phyloP scores from a whole-genome alignment of 2,888 invertebrate species.

The Sceliomorpha sp. region DNA sequence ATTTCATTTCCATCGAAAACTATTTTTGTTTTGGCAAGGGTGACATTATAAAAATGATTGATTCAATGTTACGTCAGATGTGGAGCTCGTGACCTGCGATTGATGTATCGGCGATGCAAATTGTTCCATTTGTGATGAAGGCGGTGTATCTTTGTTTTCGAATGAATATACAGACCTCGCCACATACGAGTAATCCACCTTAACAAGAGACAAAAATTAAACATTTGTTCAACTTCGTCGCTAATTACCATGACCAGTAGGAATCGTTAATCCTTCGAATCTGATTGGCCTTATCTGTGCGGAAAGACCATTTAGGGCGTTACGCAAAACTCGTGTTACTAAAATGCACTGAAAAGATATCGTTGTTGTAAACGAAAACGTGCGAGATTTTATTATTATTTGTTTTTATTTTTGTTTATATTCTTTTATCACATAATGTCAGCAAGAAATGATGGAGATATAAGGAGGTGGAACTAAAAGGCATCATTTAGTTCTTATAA shows the following conservation, averaged over 20 bases:
- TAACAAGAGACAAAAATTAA: constrained; percentile 46
- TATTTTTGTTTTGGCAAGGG: too few relatives aligned
- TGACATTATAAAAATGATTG: too few relatives aligned
- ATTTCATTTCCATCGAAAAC: too few relatives aligned
- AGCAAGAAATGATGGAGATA: too few relatives aligned
- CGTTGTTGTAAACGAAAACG: not conserved
- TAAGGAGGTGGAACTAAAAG: too few relatives aligned
- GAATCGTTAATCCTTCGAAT: constrained; percentile 54
- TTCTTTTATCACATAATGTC: too few relatives aligned
- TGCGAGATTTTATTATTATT: too few relatives aligned
- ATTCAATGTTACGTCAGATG: constrained; percentile 14
- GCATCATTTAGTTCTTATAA: too few relatives aligned
- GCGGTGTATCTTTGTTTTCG: not conserved
- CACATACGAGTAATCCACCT: constrained; percentile 29
- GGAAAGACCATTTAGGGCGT: constrained; percentile 33
- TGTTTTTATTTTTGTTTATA: too few relatives aligned
- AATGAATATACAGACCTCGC: constrained; percentile 3
- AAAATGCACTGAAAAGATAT: too few relatives aligned
- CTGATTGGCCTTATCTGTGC: constrained; percentile 54
- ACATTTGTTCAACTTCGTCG: constrained; percentile 47
- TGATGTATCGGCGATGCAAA: constrained; percentile 39
- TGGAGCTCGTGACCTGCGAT: constrained; percentile 28
- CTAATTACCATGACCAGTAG: constrained; percentile 52
- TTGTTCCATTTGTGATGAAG: constrained; percentile 26
- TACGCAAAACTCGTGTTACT: too few relatives aligned